A percentile compares a stretch with the other conserved stretches of the same genome.
Conservation (phyloP, 2,113 vertebrate genomes). For the Daboia siamensis region DNA sequence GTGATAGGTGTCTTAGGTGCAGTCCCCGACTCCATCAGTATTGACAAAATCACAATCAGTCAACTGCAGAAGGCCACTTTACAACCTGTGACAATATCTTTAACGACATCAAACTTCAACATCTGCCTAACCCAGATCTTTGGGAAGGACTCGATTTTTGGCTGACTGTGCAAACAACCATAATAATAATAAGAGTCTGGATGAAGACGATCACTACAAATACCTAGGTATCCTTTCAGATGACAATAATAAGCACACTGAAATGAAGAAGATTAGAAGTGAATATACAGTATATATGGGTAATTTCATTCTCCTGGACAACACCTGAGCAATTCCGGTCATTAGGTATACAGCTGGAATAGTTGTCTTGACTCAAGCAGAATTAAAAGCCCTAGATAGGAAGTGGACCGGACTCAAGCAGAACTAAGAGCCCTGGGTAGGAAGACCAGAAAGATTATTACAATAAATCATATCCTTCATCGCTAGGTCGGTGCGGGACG, state of each 20-base stretch:
- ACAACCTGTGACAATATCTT: neutral
- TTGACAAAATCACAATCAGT: neutral
- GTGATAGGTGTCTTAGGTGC: neutral
- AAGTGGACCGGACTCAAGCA: neutral
- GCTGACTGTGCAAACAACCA: neutral
- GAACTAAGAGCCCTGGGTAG: neutral
- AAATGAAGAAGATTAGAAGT: neutral
- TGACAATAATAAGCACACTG: neutral
- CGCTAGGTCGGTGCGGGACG: neutral
- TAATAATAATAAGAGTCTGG: neutral
- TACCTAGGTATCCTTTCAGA: neutral
- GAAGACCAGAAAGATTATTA: neutral
- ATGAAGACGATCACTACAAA: neutral
- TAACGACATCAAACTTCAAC: neutral
- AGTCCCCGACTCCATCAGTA: neutral
- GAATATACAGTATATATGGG: neutral
- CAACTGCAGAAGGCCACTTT: neutral
- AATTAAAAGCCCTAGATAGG: neutral
- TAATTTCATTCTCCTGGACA: neutral
- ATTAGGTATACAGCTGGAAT: neutral
- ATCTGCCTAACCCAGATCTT: neutral
- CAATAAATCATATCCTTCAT: neutral
- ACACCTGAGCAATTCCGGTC: neutral
- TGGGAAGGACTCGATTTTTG: neutral
- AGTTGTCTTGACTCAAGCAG: neutral